Evolutionary conservation across 2,113 vertebrate species (phyloP).

Genomic region (Nothocercus julius): DNA sequence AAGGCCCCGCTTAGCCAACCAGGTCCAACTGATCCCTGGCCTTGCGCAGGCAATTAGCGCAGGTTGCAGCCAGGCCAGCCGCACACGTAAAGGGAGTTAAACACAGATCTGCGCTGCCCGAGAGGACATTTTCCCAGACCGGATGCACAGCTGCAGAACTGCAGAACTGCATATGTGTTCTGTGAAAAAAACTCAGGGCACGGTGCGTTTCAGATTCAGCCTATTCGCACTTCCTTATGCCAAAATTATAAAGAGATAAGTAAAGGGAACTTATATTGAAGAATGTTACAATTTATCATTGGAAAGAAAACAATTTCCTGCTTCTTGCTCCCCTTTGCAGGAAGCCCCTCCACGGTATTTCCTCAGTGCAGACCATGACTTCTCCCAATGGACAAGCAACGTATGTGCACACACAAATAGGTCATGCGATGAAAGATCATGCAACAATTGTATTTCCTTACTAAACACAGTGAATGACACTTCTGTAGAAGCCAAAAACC

Average conservation of each 20-base stretch:
- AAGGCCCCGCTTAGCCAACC: neutral
- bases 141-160: conserved; percentile 39
- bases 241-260: neutral
- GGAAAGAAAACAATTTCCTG: neutral
- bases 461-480: neutral
- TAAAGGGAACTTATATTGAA: neutral
- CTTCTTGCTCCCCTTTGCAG: neutral
- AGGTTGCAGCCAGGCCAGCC: neutral
- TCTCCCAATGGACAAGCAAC: accelerated
- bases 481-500: neutral
- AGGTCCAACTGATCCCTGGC: accelerated
- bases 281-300: neutral
- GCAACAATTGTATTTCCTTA: neutral
- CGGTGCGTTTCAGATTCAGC: neutral
- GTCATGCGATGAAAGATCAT: neutral
- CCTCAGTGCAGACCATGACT: neutral
- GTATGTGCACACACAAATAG: neutral
- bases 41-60: neutral
- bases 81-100: conserved; percentile 33
- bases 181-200: conserved; percentile 46
- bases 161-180: neutral
- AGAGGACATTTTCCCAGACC: neutral
- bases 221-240: neutral
- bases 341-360: neutral
- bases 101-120: neutral